Base-by-base conservation (phyloP, 2,888 invertebrate species). In the Hirtodrosophila duncani region DNA sequence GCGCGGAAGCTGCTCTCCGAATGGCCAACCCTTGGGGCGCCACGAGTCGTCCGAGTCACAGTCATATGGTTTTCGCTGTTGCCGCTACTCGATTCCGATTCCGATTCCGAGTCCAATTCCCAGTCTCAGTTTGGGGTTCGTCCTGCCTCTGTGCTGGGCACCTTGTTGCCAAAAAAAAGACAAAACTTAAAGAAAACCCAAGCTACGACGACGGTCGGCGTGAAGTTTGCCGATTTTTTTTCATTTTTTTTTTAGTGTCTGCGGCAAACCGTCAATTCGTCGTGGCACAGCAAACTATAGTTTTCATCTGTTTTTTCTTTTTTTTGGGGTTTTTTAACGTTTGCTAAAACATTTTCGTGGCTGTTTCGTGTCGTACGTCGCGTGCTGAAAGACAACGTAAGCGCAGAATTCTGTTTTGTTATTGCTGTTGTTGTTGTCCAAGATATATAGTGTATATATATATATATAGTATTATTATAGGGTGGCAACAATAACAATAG, bases 1-100 rank as follows among this genome's bases (percentile, higher is more conserved):
- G 71, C 71, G 77, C 77, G 80, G 80, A 71, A 71, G 80, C 77
- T 79, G 80, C n/a, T n/a, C n/a, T n/a, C n/a, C n/a, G n/a, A n/a
- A n/a, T n/a, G n/a, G n/a, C n/a, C 45, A 29, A 37, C 37, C 45
- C 45, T 33, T 33, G 24, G 17, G 10, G 11, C 8, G 16, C 11
- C 13, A 10, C 10, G 17, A 16, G 17, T 20, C 17, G 41, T 39
- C 58, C 14, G 11, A 14, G n/a, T 36, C 26, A 26, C 48, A 58
- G 56, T 56, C 56, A 58, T 58, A 56, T 57, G 57, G 57, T 59
- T 36, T 41, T 26, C 57, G 27, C 33, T 34, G 61, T 61, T 38
- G 38, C 53, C 43, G 42, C n/a, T n/a, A n/a, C n/a, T n/a, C n/a
- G n/a, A n/a, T n/a, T n/a, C n/a, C n/a, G n/a, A n/a, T n/a, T n/a